Conservation (phyloP, 2,113 vertebrate genomes). For the Lasiurus borealis region DNA sequence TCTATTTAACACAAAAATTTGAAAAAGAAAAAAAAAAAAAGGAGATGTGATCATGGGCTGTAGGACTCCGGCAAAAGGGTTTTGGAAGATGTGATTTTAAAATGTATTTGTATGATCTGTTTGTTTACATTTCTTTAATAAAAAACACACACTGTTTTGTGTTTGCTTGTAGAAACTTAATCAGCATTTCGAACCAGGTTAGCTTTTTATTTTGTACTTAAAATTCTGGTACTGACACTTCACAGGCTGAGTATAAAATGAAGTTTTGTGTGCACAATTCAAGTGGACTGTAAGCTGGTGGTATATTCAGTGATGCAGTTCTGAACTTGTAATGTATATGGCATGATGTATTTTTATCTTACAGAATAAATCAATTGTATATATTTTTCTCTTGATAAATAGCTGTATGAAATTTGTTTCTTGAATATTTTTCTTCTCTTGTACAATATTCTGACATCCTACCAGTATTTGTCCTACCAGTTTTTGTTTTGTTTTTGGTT, state of each 20-base stretch:
- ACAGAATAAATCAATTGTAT: constrained; percentile 99
- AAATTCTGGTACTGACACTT: constrained; percentile 93
- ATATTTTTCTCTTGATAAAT: constrained; percentile 99
- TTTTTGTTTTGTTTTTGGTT: constrained; percentile 91
- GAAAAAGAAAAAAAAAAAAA: constrained; percentile 76
- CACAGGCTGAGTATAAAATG: constrained; percentile 93
- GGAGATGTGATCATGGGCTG: constrained; percentile 83
- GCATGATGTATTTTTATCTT: constrained; percentile 99
- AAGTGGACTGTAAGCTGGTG: constrained; percentile 94
- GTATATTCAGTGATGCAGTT: constrained; percentile 90
- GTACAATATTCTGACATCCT: constrained; percentile 96
- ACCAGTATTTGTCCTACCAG: constrained; percentile 98
- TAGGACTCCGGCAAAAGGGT: constrained; percentile 88
- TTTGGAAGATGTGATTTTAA: constrained; percentile 90
- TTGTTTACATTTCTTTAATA: constrained; percentile 94
- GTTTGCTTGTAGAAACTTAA: constrained; percentile 91
- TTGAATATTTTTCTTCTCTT: constrained; percentile 99
- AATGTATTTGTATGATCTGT: constrained; percentile 90
- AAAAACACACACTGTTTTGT: constrained; percentile 89
- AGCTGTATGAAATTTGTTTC: constrained; percentile 99
- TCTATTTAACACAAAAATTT: constrained; percentile 79
- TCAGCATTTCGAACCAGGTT: constrained; percentile 90
- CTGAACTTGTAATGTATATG: constrained; percentile 98
- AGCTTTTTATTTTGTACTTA: constrained; percentile 90
- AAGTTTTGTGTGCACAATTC: constrained; percentile 95